Evolutionary conservation across 2,797 vertebrate species (phyloP), one percentile per base, ranked within the genome.

Genomic region (Urocyon cinereoargenteus): DNA sequence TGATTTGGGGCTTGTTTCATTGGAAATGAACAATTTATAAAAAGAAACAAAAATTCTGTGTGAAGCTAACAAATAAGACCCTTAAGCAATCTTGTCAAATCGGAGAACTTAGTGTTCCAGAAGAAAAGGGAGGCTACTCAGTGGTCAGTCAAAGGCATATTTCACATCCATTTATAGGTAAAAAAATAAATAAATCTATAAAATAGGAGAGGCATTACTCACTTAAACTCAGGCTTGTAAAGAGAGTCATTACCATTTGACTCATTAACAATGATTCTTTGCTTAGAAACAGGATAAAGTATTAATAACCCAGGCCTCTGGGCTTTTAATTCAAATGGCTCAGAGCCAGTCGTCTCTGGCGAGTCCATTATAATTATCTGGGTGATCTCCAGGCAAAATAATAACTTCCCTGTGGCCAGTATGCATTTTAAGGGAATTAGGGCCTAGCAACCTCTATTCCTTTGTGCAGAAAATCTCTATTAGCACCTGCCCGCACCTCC

Each of bases 1-100:
- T 95, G 95, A 97, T 73, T 97, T 96, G 92, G 86, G 88, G 31
- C 59, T 96, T 92, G 83, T 91, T 97, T 93, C 82, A 62, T 68
- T 96, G 87, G 40, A 75, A 93, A 88, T 53, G 85, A 59, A 82
- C 82, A 79, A 66, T 97, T 92, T 97, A 78, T 82, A 77, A 94
- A 96, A 84, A 79, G 9, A 51, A 94, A 92, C 26, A 85, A 57
- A 22, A 95, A 86, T 89, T 87, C 13, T 91, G 26, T 75, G 15
- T 79, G 75, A 89, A 96, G 81, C n/a, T 45, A 88, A 92, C 14
- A 91, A 96, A 90, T 91, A 73, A 86, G 62, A 94, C 84, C 62
- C n/a, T 96, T 79, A 62, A 53, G n/a, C 66, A 31, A 72, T 93
- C 86, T 66, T 90, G 28, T 93, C 45, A 68, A 92, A 31, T 82